Base-by-base conservation (phyloP, 2,113 vertebrate genomes). In the Oreochromis aureus region DNA sequence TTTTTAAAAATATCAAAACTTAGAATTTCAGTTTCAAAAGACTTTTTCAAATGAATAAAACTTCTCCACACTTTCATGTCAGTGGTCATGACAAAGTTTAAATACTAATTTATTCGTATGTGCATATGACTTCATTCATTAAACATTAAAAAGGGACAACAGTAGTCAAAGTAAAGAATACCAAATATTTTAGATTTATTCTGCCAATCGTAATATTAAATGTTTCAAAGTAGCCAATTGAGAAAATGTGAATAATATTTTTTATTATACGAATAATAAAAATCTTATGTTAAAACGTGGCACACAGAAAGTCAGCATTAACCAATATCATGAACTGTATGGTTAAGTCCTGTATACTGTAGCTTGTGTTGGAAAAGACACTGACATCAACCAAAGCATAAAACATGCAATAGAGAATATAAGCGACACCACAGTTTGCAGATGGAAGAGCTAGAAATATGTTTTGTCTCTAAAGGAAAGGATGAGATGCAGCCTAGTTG, bases 371-470 rank as follows among this genome's bases (percentile, higher is more conserved):
- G 69, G 73, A 56, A 89, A 71, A 90, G 69, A 88, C 41, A 84
- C 48, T 44, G 73, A 89, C 82, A 82, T 36, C 10, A 44, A 91
- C 80, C 36, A 88, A 91, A 93, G 87, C 88, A 76, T 88, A 91
- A 88, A 87, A 86, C 91, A 91, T 90, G 90, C 92, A 89, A 55
- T 86, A 69, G 87, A 87, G 56, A 91, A 94, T 79, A 90, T 83
- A 82, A 81, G 88, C 86, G 30, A 90, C 82, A 85, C 79, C 79
- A 83, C 32, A 89, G 41, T 84, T 87, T 85, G 91, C 84, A 90
- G 76, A 91, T 89, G 89, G 55, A 88, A 86, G 66, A 84, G 56
- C 58, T 86, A 44, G 88, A 54, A 81, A 85, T 44, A 84, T 83
- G 82, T 86, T 80, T 81, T 80, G 81, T 85, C 53, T 80, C 63